These are phyloP conservation scores for Silurus lanzhouensis DNA, from an alignment of 2,797 vertebrate species.

Conservation along the genomic window DNA sequence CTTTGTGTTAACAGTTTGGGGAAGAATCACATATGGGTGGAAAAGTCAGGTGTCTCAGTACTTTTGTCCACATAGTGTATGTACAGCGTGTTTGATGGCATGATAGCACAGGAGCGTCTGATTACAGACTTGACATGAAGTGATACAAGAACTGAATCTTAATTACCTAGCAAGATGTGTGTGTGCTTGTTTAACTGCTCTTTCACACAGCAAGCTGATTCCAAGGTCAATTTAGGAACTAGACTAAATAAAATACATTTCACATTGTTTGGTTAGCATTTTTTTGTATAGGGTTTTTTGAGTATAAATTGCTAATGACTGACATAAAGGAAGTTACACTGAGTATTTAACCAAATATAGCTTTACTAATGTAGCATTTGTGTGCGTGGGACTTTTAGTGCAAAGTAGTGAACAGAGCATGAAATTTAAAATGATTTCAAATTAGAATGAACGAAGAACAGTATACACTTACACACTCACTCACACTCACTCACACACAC, in stretches of 20 bases:
- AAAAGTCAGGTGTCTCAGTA: no score
- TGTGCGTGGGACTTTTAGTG: neutral
- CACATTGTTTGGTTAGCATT: neutral
- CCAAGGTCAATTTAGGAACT: neutral
- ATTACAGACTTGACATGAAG: neutral
- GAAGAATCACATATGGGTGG: no score
- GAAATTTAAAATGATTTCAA: conserved; percentile 24
- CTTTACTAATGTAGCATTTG: neutral
- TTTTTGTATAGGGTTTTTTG: neutral
- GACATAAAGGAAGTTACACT: neutral
- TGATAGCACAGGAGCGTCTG: neutral
- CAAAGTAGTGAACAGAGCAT: neutral
- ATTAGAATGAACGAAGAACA: neutral
- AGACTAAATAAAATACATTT: neutral
- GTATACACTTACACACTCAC: neutral
- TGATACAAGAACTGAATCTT: neutral
- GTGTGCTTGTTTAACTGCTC: neutral
- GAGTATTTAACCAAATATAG: neutral
- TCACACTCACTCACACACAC: neutral
- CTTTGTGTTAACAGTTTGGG: no score
- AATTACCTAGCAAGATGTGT: neutral
- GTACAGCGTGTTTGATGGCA: neutral
- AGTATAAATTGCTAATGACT: neutral
- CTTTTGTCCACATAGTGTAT: no score
- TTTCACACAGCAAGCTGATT: neutral